Conservation (phyloP, 2,113 vertebrate genomes). For the Limnothrissa miodon region DNA sequence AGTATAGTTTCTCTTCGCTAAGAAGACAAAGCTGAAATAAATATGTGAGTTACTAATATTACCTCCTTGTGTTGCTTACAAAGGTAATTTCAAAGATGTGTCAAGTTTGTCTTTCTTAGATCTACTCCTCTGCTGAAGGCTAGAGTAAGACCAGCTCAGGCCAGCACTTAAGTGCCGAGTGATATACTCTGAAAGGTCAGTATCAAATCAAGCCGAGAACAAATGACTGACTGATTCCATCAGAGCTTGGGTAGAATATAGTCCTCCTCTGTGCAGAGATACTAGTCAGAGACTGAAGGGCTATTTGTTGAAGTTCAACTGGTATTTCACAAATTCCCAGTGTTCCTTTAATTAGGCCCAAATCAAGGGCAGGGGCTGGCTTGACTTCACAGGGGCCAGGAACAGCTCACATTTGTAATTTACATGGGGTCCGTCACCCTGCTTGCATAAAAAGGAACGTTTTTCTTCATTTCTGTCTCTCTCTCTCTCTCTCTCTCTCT, state of each 20-base stretch:
- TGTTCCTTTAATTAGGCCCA: conserved; percentile 47
- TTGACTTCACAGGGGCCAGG: conserved; percentile 33
- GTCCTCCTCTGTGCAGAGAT: background rate
- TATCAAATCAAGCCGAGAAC: conserved; percentile 23
- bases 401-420: conserved; percentile 18
- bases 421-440: background rate
- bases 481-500: background rate
- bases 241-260: background rate
- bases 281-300: conserved; percentile 19
- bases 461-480: conserved; percentile 5
- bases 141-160: background rate
- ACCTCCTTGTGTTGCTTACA: background rate
- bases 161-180: background rate
- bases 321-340: conserved; percentile 44
- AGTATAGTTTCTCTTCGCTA: background rate
- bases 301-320: conserved; percentile 24
- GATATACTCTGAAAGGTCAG: background rate
- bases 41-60: background rate
- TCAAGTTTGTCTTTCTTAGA: background rate
- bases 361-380: conserved; percentile 17
- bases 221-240: background rate
- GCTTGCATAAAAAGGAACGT: background rate
- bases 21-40: background rate
- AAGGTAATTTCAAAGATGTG: background rate
- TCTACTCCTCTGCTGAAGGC: background rate